These are phyloP conservation scores for Sardinella longiceps DNA, from an alignment of 2,797 vertebrate genomes.

Conservation along the genomic window DNA sequence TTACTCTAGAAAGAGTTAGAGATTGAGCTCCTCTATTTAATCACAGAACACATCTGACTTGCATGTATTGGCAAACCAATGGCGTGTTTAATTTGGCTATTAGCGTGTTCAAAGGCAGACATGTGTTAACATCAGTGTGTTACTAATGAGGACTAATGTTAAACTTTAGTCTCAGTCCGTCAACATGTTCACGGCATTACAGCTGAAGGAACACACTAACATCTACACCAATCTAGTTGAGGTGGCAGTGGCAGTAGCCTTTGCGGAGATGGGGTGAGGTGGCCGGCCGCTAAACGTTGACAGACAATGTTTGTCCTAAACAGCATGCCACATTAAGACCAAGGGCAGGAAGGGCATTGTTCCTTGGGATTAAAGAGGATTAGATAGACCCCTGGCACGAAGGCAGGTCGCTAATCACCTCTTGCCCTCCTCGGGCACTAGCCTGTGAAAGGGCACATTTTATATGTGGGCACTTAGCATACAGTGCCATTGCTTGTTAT, in stretches of 20 bases:
- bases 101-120: no score
- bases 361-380: neutral
- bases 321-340: neutral
- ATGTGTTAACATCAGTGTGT: no score
- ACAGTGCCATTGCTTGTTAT: neutral
- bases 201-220: no score
- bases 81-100: no score
- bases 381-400: neutral
- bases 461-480: neutral
- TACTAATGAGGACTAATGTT: no score
- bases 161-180: no score
- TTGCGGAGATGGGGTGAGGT: neutral
- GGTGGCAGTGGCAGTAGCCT: neutral
- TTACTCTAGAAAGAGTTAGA: no score
- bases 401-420: neutral
- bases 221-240: no score
- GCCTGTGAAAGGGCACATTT: neutral
- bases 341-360: neutral
- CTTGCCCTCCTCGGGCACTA: neutral
- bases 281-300: neutral
- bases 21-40: no score
- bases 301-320: neutral
- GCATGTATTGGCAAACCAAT: no score
- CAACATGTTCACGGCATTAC: no score
- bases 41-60: no score